phyloP scores from a whole-genome alignment of 35 echinoderm and acorn worm species.

The Apostichopus japonicus region DNA sequence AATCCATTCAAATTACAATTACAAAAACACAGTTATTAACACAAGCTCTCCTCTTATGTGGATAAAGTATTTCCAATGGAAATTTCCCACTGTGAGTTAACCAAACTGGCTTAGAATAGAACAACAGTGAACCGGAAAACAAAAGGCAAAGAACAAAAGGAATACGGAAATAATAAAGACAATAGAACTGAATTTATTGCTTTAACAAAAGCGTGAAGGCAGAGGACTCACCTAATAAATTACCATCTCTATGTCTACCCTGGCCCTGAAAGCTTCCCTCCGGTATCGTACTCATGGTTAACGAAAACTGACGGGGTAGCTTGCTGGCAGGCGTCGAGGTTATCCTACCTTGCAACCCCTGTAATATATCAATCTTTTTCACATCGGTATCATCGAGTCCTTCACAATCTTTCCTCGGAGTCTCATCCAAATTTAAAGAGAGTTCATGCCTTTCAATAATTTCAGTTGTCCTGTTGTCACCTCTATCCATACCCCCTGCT shows the following conservation, averaged over 20 bases:
- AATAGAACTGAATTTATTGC: background rate
- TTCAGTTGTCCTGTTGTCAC: background rate
- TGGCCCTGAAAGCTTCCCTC: conserved; percentile 89
- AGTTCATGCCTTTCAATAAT: background rate
- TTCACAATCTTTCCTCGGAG: background rate
- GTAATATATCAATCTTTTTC: conserved; percentile 40
- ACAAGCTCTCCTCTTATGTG: too few relatives aligned
- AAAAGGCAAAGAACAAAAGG: background rate
- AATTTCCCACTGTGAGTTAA: too few relatives aligned
- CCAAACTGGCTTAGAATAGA: too few relatives aligned
- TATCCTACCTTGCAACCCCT: conserved; percentile 23
- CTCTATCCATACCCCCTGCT: background rate
- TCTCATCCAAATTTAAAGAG: background rate
- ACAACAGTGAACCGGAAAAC: too few relatives aligned
- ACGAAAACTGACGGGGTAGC: conserved; percentile 66
- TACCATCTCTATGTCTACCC: conserved; percentile 88
- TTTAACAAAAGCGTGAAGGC: background rate
- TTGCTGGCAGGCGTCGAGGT: conserved; percentile 92
- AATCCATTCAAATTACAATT: too few relatives aligned
- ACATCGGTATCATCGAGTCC: background rate
- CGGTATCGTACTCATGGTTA: conserved; percentile 62
- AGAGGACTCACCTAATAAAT: conserved; percentile 70
- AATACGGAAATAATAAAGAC: background rate
- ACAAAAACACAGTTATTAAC: too few relatives aligned
- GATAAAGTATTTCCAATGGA: too few relatives aligned